Conservation (phyloP, 2,797 vertebrate species). For the Sebastes hubbsi region DNA sequence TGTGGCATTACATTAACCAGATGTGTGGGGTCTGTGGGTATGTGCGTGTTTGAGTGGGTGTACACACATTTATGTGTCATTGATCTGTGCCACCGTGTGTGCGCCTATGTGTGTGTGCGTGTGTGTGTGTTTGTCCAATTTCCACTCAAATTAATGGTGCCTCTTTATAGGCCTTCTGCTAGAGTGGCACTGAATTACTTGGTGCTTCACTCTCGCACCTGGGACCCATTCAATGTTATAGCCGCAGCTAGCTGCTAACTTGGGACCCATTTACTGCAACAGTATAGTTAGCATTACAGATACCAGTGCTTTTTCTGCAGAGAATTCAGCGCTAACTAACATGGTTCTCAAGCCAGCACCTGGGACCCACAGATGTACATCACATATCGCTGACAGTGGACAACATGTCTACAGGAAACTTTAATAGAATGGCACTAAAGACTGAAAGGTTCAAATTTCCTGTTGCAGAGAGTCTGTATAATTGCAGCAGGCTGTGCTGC, state of each 20-base stretch:
- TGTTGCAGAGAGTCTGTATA: not conserved
- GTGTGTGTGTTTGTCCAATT: slow-evolving; percentile 75
- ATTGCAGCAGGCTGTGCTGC: not conserved
- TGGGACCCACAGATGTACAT: slow-evolving; percentile 3
- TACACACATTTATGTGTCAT: slow-evolving; percentile 61
- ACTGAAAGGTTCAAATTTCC: not conserved
- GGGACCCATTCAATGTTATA: slow-evolving; percentile 76
- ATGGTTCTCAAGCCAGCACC: not conserved
- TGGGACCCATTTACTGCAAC: slow-evolving; percentile 67
- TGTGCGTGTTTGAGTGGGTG: slow-evolving; percentile 55
- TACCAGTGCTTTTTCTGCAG: slow-evolving; percentile 26
- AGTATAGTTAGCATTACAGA: slow-evolving; percentile 69
- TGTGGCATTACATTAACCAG: slow-evolving; percentile 56
- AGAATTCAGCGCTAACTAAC: slow-evolving; percentile 41
- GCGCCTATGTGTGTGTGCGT: slow-evolving; percentile 27
- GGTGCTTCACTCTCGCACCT: slow-evolving; percentile 78
- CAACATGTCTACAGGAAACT: not conserved
- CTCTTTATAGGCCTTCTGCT: slow-evolving; percentile 84
- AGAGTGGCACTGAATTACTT: slow-evolving; percentile 82
- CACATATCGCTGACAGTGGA: not conserved
- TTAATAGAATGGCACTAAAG: not conserved
- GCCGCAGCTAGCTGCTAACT: slow-evolving; percentile 69
- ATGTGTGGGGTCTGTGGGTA: slow-evolving; percentile 55
- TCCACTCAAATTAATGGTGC: slow-evolving; percentile 80
- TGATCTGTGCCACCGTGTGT: slow-evolving; percentile 57